These are phyloP conservation scores for Arizona elegans DNA, from an alignment of 2,113 vertebrate genomes.

Conservation along the genomic window DNA sequence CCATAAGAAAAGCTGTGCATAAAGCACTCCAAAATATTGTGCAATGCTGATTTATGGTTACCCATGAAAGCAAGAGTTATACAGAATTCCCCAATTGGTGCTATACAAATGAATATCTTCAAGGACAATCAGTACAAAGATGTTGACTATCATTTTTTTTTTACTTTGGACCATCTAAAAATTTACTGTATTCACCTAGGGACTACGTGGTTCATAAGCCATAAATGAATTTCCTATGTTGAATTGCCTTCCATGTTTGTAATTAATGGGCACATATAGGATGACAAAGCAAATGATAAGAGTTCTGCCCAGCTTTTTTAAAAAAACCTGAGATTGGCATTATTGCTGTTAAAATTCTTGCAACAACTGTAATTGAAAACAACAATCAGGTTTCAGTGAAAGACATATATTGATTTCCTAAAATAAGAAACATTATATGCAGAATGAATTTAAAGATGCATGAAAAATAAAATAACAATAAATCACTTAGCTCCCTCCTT, in stretches of 20 bases:
- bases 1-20: neutral
- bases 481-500: slow-evolving; percentile 1
- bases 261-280: slow-evolving; percentile 50
- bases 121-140: neutral
- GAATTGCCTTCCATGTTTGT: slow-evolving; percentile 59
- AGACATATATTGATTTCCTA: neutral
- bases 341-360: neutral
- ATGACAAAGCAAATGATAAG: slow-evolving; percentile 28
- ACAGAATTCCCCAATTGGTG: neutral
- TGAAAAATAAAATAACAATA: neutral
- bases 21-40: neutral
- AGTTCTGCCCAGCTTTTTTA: slow-evolving; percentile 12
- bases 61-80: neutral
- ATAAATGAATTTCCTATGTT: slow-evolving; percentile 60
- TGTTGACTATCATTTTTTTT: neutral
- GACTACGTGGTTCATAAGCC: slow-evolving; percentile 66
- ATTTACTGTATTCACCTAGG: slow-evolving; percentile 60
- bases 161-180: slow-evolving; percentile 22
- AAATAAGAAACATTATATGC: neutral
- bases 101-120: neutral
- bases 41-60: slow-evolving; percentile 17
- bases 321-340: neutral
- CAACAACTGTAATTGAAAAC: neutral
- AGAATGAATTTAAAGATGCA: slow-evolving; percentile 5
- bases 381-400: neutral